Evolutionary conservation across 1,140 invertebrate genomes (phyloP), one percentile per base, ranked within the genome.

Genomic region (Drosophila serrata): DNA sequence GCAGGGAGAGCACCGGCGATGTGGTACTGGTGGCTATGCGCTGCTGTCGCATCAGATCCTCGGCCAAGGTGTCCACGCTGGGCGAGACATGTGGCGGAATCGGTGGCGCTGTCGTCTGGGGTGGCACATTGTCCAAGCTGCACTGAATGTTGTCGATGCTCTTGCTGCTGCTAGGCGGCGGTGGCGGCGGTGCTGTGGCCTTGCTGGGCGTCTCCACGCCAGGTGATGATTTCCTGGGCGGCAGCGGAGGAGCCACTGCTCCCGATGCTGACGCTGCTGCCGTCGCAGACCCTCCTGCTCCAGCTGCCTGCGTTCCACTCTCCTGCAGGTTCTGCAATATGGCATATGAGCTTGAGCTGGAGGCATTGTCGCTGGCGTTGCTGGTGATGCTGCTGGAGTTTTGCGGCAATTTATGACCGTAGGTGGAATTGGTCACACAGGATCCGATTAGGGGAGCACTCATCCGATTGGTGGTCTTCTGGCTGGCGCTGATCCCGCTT

Each of bases 161-260:
- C 62, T 79, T 91, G 75, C 75, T 92, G 63, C 40, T 90, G 43
- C 62, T 67, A 15, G 82, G 82, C 11, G 72, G 56, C 12, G 51
- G 56, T 31, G 63, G 49, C 13, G 42, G 48, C 15, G 57, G 58
- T n/a, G 67, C 64, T 4, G 46, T 87, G 2, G 74, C 64, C 62
- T 79, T 91, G 69, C 58, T 76, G 48, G 87, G 91, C 31, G 75
- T 92, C 48, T 93, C 93, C 39, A 93, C 88, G 40, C 93, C 93
- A 3, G 95, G 95, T 8, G 95, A 95, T 5, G 94, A 93, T 82
- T 95, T 94, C 67, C 95, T 91, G 13, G 95, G 95, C 57, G 95
- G 95, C 33, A 96, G 65, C 1, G 92, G 92, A 1, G 92, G 92
- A 29, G 92, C 92, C 11, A 72, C 84, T 19, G 60, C 62, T 6